Evolutionary conservation across 2,888 invertebrate species (phyloP).

Genomic region (Pandemis corylana): DNA sequence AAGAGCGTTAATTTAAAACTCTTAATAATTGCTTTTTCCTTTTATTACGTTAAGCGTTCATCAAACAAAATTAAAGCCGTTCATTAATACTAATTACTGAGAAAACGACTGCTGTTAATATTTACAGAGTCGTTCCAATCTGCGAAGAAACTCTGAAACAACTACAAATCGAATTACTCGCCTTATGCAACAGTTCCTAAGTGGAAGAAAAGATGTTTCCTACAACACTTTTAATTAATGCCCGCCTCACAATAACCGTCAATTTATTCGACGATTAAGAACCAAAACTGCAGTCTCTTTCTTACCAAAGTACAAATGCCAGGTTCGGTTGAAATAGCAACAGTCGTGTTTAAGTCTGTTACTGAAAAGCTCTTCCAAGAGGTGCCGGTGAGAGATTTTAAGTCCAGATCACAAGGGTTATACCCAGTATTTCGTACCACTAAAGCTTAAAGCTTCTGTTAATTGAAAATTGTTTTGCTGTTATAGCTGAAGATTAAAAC

Average conservation of each 20-base stretch:
- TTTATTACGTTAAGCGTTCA: conserved; percentile 20
- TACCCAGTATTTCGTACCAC: conserved; percentile 29
- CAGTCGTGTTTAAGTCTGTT: not conserved
- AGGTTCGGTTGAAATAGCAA: conserved; percentile 10
- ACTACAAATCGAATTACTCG: conserved; percentile 36
- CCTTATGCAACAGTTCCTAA: conserved; percentile 9
- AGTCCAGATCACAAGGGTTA: conserved; percentile 29
- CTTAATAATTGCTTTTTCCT: conserved; percentile 16
- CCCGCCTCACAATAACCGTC: conserved; percentile 1
- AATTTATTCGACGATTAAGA: not conserved
- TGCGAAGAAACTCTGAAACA: conserved; percentile 25
- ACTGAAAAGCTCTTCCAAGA: conserved; percentile 1
- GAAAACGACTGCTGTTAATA: conserved; percentile 31
- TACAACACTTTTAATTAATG: conserved; percentile 31
- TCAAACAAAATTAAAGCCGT: conserved; percentile 29
- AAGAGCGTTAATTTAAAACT: conserved; percentile 24
- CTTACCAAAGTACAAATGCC: not conserved
- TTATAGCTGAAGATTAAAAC: conserved; percentile 5
- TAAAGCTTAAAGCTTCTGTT: conserved; percentile 25
- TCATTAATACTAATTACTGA: conserved; percentile 32
- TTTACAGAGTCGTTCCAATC: conserved; percentile 29
- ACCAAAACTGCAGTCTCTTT: conserved; percentile 7
- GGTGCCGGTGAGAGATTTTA: conserved; percentile 27
- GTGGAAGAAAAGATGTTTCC: conserved; percentile 21
- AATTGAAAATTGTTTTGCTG: conserved; percentile 17